phyloP scores from a whole-genome alignment of 1,140 invertebrate species.

The Galendromus occidentalis region DNA sequence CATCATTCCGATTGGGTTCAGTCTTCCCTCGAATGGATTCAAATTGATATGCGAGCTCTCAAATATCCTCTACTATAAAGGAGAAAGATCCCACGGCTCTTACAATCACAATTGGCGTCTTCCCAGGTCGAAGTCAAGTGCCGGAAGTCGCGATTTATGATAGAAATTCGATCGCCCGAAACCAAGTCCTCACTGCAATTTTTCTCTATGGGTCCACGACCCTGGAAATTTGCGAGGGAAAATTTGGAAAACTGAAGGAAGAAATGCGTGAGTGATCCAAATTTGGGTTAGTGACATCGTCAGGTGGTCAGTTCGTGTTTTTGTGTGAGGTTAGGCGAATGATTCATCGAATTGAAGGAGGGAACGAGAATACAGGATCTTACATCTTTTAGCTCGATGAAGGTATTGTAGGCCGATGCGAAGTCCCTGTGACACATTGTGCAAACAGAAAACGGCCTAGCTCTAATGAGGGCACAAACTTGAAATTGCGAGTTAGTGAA shows the following conservation, averaged over 20 bases:
- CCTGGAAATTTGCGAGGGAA: neutral
- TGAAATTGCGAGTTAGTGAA: neutral
- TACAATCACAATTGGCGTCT: neutral
- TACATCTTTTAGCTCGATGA: neutral
- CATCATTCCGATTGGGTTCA: too few relatives aligned
- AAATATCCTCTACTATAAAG: too few relatives aligned
- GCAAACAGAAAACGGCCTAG: neutral
- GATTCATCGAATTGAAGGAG: neutral
- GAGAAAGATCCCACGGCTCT: too few relatives aligned
- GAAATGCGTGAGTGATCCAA: too few relatives aligned
- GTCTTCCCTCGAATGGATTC: too few relatives aligned
- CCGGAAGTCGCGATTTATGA: neutral
- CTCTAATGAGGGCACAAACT: neutral
- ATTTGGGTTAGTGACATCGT: too few relatives aligned
- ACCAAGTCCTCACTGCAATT: neutral
- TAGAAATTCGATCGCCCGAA: neutral
- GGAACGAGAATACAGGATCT: neutral
- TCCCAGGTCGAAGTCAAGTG: neutral
- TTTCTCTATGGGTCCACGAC: conserved; percentile 1
- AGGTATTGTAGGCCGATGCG: neutral
- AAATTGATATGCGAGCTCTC: too few relatives aligned
- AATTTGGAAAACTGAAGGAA: too few relatives aligned
- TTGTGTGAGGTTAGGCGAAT: too few relatives aligned
- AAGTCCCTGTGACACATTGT: neutral
- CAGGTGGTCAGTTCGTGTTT: too few relatives aligned